These are phyloP conservation scores for Stictonetta naevosa DNA, from an alignment of 2,113 vertebrate species.

Conservation along the genomic window DNA sequence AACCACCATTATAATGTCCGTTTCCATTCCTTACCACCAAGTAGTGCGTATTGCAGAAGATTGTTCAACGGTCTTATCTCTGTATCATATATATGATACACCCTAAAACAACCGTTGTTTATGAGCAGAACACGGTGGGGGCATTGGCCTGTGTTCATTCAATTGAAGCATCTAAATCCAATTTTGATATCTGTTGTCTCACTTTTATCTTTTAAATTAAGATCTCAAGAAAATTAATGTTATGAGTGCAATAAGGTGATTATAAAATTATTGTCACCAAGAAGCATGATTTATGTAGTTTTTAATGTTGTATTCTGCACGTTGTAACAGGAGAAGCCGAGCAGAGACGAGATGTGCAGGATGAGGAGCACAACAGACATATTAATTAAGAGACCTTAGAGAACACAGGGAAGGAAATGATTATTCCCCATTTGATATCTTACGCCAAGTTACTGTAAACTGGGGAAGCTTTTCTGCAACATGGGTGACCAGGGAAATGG, in stretches of 20 bases:
- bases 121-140: background rate
- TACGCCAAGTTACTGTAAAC: background rate
- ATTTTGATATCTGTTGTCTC: background rate
- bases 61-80: background rate
- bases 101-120: background rate
- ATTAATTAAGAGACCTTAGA: slow-evolving; percentile 3
- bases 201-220: slow-evolving; percentile 33
- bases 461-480: background rate
- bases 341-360: background rate
- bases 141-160: background rate
- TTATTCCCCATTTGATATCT: background rate
- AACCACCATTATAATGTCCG: background rate
- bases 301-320: background rate
- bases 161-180: background rate
- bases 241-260: background rate
- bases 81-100: background rate
- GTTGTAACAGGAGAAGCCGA: background rate
- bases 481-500: background rate
- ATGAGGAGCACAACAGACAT: background rate
- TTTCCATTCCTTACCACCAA: background rate
- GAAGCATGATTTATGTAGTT: background rate
- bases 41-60: background rate
- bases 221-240: background rate
- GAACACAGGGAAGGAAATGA: background rate
- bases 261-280: background rate